Evolutionary conservation across 2,797 vertebrate species (phyloP).

Genomic region (Hoplostethus mediterraneus): DNA sequence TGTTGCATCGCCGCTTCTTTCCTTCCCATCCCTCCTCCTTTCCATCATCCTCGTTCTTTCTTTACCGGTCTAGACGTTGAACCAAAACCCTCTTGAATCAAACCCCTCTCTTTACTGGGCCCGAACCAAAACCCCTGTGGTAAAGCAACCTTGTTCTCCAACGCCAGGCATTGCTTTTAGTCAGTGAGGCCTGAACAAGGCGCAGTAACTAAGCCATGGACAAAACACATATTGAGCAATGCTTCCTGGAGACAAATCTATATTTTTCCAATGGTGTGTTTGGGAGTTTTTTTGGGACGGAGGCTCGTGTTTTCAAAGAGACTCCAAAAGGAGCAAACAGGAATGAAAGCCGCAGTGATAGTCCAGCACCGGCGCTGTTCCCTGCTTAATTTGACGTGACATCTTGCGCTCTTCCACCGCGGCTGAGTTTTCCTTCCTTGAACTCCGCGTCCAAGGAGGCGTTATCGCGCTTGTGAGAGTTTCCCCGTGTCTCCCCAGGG

Average conservation of each 20-base stretch:
- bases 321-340: conserved; percentile 60
- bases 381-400: conserved; percentile 62
- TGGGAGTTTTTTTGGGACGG: conserved; percentile 21
- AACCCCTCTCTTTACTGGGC: conserved; percentile 34
- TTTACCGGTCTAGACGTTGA: conserved; percentile 24
- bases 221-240: conserved; percentile 61
- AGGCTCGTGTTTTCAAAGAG: conserved; percentile 54
- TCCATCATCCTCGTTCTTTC: conserved; percentile 20
- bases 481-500: conserved; percentile 42
- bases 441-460: conserved; percentile 24
- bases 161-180: conserved; percentile 54
- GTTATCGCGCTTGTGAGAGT: conserved; percentile 8
- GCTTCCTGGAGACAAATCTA: conserved; percentile 53
- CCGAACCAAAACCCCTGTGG: conserved; percentile 45
- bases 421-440: conserved; percentile 42
- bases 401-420: conserved; percentile 42
- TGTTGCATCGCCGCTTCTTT: neutral
- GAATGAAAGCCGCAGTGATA: conserved; percentile 31
- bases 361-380: conserved; percentile 47
- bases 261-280: conserved; percentile 59
- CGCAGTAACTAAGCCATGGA: conserved; percentile 20
- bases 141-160: conserved; percentile 40
- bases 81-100: conserved; percentile 37
- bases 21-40: neutral
- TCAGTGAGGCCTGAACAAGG: conserved; percentile 61